These are phyloP conservation scores for Pyralis farinalis DNA, from an alignment of 2,888 invertebrate genomes.

Conservation along the genomic window DNA sequence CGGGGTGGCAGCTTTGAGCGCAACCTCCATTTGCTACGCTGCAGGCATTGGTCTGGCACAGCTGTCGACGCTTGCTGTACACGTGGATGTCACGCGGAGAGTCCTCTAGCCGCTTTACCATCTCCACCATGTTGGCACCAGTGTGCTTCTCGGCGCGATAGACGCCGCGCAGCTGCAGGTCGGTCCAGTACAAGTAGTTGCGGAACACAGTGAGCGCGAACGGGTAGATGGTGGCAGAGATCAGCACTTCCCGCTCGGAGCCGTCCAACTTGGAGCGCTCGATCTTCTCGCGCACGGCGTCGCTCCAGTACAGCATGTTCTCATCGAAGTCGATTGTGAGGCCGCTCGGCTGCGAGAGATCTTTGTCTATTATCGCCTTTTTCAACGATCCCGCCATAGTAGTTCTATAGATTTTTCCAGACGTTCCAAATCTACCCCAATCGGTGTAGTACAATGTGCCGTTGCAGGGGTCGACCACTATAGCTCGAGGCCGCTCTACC, in stretches of 20 bases:
- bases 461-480: constrained; percentile 98
- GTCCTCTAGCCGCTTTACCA: constrained; percentile 95
- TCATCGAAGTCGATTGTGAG: constrained; percentile 97
- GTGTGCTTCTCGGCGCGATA: constrained; percentile 98
- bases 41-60: constrained; percentile 91
- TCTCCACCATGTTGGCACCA: constrained; percentile 95
- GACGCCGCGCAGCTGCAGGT: constrained; percentile 94
- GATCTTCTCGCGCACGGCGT: constrained; percentile 96
- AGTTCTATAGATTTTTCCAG: constrained; percentile 95
- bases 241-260: constrained; percentile 89
- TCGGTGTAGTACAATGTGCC: constrained; percentile 97
- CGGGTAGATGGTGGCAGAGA: constrained; percentile 96
- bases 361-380: constrained; percentile 92
- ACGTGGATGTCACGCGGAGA: constrained; percentile 96
- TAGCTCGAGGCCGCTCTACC: constrained; percentile 96
- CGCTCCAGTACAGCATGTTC: constrained; percentile 97
- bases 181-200: constrained; percentile 98
- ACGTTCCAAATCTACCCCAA: constrained; percentile 96
- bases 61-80: constrained; percentile 89
- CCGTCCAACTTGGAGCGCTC: constrained; percentile 96
- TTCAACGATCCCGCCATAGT: constrained; percentile 98
- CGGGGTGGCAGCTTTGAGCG: constrained; percentile 96
- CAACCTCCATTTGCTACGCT: constrained; percentile 97
- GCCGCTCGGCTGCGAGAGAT: constrained; percentile 97
- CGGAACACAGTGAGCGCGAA: constrained; percentile 95